Conservation (phyloP, 2,797 vertebrate genomes). For the Myripristis murdjan region DNA sequence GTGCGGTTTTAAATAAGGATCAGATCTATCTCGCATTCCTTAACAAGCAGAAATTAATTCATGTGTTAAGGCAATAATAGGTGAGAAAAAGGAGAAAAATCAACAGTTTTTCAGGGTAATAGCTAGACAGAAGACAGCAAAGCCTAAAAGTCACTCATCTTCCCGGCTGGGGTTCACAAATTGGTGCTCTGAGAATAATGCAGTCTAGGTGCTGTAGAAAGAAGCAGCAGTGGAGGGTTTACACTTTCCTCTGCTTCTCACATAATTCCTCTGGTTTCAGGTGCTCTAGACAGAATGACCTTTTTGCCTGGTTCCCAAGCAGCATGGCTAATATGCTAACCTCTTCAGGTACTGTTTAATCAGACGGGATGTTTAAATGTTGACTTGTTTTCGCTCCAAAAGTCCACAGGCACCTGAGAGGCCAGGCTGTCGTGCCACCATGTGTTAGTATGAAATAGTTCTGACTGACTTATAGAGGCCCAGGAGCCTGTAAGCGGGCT, state of each 20-base stretch:
- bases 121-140: too few species aligned
- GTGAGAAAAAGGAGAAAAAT: too few species aligned
- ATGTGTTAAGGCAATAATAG: too few species aligned
- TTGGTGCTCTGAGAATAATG: too few species aligned
- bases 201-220: not conserved
- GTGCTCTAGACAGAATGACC: constrained; percentile 21
- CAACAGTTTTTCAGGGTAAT: too few species aligned
- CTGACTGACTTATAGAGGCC: constrained; percentile 13
- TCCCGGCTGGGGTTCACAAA: too few species aligned
- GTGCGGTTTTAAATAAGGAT: too few species aligned
- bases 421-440: constrained; percentile 24
- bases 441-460: constrained; percentile 11
- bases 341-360: constrained; percentile 35
- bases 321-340: constrained; percentile 24
- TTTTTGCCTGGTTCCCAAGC: constrained; percentile 20
- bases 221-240: not conserved
- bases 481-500: too few species aligned
- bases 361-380: constrained; percentile 47
- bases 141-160: too few species aligned
- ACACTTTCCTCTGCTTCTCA: not conserved
- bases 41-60: too few species aligned
- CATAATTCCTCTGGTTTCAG: constrained; percentile 1
- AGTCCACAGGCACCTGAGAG: constrained; percentile 23
- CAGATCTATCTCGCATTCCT: too few species aligned
- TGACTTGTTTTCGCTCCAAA: constrained; percentile 36